Evolutionary conservation across 2,113 vertebrate genomes (phyloP).

Genomic region (Halichoeres trimaculatus): DNA sequence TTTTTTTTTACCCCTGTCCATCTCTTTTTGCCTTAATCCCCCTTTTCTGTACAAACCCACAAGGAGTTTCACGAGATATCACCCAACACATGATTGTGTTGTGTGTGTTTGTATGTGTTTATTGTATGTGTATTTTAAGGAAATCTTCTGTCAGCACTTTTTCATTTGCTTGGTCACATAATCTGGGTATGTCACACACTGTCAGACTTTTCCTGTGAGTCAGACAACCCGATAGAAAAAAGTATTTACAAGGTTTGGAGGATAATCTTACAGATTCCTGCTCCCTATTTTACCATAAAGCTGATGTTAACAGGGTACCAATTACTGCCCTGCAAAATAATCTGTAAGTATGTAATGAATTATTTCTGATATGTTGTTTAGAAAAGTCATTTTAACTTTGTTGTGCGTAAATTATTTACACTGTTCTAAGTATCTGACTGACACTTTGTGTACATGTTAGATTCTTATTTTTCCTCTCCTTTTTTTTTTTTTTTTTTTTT

Average conservation of each 20-base stretch:
- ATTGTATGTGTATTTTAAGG: slow-evolving; percentile 56
- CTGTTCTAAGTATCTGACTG: no score
- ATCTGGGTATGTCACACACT: slow-evolving; percentile 58
- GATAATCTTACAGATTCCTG: slow-evolving; percentile 1
- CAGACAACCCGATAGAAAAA: not conserved
- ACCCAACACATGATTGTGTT: slow-evolving; percentile 69
- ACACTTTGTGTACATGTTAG: no score
- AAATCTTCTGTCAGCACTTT: slow-evolving; percentile 74
- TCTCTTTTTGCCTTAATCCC: slow-evolving; percentile 62
- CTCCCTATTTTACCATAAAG: not conserved
- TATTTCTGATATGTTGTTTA: no score
- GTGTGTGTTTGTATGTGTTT: slow-evolving; percentile 48
- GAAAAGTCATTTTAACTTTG: no score
- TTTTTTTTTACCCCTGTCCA: slow-evolving; percentile 24
- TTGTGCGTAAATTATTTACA: no score
- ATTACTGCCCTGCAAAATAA: not conserved
- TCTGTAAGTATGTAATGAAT: not conserved
- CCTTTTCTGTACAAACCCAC: slow-evolving; percentile 36
- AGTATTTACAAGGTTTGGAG: not conserved
- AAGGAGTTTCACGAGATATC: slow-evolving; percentile 77
- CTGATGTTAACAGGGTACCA: not conserved
- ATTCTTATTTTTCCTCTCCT: no score
- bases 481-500: no score
- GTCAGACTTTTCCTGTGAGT: slow-evolving; percentile 28
- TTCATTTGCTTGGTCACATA: slow-evolving; percentile 74